Percentiles rank a stretch among this genome's conserved stretches.
These are phyloP conservation scores for Dryocosmus kuriphilus DNA, from an alignment of 2,888 invertebrate species.

Conservation along the genomic window DNA sequence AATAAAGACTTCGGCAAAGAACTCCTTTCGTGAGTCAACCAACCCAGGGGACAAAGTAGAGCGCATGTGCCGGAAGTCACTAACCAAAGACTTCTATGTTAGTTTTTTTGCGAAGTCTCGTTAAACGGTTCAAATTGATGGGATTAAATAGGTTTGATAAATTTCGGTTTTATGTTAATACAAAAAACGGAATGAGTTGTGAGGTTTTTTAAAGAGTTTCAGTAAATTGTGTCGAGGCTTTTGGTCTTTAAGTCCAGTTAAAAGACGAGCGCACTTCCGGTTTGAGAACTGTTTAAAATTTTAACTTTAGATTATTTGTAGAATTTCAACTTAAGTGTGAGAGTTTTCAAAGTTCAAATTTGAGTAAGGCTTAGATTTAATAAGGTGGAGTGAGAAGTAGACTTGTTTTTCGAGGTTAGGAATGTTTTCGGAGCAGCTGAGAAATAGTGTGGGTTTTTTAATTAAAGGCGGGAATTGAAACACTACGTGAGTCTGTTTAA, in stretches of 20 bases:
- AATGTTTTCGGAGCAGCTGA: background rate
- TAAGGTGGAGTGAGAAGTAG: background rate
- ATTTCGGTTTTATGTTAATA: background rate
- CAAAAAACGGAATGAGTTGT: background rate
- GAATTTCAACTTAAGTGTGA: background rate
- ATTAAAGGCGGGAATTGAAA: background rate
- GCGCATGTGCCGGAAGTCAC: conserved; percentile 10
- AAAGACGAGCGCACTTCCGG: background rate
- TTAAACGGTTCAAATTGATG: background rate
- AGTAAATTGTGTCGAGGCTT: background rate
- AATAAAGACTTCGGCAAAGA: conserved; percentile 60
- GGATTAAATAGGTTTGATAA: background rate
- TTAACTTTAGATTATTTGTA: background rate
- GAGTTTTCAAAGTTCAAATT: background rate
- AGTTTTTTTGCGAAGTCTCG: background rate
- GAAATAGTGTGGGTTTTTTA: background rate
- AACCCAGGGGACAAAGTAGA: conserved; percentile 50
- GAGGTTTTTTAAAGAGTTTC: background rate
- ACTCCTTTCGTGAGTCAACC: conserved; percentile 61
- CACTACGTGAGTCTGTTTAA: conserved; percentile 19
- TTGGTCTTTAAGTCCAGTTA: background rate
- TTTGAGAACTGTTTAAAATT: background rate
- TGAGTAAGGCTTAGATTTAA: background rate
- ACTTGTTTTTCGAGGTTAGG: background rate
- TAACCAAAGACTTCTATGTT: background rate